phyloP scores from a whole-genome alignment of 2,113 vertebrate genomes.

The Gopherus evgoodei region DNA sequence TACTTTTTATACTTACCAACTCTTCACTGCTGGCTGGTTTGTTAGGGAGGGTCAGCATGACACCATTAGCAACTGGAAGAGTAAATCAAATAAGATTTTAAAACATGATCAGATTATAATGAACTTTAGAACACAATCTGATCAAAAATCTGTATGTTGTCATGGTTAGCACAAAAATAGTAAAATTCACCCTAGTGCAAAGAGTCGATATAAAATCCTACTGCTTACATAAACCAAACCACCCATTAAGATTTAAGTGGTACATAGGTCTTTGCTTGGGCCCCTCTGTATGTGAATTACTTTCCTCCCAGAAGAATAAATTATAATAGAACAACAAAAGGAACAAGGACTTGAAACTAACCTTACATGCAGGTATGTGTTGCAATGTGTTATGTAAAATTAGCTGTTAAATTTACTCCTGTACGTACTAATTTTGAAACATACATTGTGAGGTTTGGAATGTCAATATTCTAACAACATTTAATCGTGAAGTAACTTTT shows the following conservation, averaged over 20 bases:
- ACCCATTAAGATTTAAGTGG: background rate
- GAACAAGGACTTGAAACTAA: background rate
- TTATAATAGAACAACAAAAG: background rate
- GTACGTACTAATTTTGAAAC: background rate
- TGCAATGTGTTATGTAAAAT: background rate
- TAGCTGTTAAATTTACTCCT: background rate
- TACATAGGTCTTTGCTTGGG: background rate
- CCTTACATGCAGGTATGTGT: background rate
- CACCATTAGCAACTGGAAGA: background rate
- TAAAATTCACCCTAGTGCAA: background rate
- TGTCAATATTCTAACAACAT: background rate
- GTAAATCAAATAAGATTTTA: background rate
- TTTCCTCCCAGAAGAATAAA: background rate
- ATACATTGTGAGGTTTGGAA: background rate
- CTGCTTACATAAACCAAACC: background rate
- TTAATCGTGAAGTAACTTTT: background rate
- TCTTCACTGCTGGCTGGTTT: accelerated
- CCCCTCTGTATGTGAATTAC: background rate
- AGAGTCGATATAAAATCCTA: background rate
- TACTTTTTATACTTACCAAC: background rate
- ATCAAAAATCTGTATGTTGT: background rate
- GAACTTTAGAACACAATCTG: background rate
- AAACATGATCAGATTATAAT: background rate
- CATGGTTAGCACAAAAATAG: background rate
- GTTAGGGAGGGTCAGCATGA: background rate